Evolutionary conservation across 1,140 invertebrate species (phyloP), one percentile per base, ranked within the genome.

Genomic region (Solenopsis invicta): DNA sequence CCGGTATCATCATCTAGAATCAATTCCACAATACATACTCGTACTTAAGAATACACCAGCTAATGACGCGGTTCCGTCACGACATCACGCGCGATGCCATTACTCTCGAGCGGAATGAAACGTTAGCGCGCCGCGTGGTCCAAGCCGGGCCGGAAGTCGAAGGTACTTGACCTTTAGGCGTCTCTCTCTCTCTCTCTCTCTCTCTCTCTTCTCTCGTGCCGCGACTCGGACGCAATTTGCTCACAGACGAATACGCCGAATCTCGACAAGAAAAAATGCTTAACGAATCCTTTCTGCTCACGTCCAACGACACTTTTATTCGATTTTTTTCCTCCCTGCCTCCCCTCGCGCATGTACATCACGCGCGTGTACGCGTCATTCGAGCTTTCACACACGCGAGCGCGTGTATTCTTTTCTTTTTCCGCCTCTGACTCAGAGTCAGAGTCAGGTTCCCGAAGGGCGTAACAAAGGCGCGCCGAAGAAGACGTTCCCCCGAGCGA

Each of bases 131-230:
- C 6, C n/a, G n/a, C 52, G 37, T 34, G 34, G 52, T 24, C 54
- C 67, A 82, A 77, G 77, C 77, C 76, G 50, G 67, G 80, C 81
- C 89, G 88, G 90, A 92, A 91, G 69, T 89, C 48, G 48, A 86
- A 84, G 91, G 91, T 92, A 91, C 82, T 92, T 92, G 91, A 92
- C 91, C 87, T 69, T 85, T 78, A 54, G 86, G 62, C 78, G 48
- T 52, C 16, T 56, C 37, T 64, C 29, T 61, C 45, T 41, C 37
- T 41, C 37, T 41, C 37, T 41, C 37, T 41, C 37, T 41, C 5
- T 5, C 5, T 5, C n/a, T n/a, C n/a, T 29, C 29, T 29, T 29
- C 29, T 29, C 71, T 85, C 80, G 34, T n/a, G n/a, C 24, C n/a
- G 34, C 37, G 54, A 74, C 24, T 48, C 72, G 50, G 56, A 41